Conservation (phyloP, 2,797 vertebrate genomes). For the Manis javanica region DNA sequence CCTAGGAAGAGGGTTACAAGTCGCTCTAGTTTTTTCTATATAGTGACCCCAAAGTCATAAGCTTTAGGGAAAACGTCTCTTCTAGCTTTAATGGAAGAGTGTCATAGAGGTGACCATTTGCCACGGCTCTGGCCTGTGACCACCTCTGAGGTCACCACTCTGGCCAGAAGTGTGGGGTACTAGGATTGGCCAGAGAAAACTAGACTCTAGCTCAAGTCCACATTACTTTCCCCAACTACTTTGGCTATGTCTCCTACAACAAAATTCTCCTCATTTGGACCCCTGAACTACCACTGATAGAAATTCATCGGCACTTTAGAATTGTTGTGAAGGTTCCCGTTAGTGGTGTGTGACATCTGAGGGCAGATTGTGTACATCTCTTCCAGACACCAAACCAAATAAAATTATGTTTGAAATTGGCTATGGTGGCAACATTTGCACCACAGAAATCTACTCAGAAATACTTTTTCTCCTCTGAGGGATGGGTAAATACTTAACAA, state of each 20-base stretch:
- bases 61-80: background rate
- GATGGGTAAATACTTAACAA: background rate
- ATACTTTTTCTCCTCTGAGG: accelerated
- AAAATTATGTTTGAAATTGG: background rate
- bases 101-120: background rate
- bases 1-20: background rate
- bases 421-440: background rate
- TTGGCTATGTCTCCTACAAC: background rate
- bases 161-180: background rate
- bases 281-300: background rate
- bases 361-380: background rate
- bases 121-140: background rate
- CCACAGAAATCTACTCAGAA: background rate
- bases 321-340: background rate
- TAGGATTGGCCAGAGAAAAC: background rate
- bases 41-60: background rate
- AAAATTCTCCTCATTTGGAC: background rate
- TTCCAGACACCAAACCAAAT: background rate
- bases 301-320: background rate
- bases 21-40: background rate
- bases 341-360: background rate
- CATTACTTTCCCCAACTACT: conserved; percentile 15
- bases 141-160: background rate
- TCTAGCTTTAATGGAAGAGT: background rate
- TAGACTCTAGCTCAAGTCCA: background rate